Percentiles rank a stretch among this genome's conserved stretches.
These are phyloP conservation scores for Haemorhous mexicanus DNA, from an alignment of 2,113 vertebrate species.

Conservation along the genomic window DNA sequence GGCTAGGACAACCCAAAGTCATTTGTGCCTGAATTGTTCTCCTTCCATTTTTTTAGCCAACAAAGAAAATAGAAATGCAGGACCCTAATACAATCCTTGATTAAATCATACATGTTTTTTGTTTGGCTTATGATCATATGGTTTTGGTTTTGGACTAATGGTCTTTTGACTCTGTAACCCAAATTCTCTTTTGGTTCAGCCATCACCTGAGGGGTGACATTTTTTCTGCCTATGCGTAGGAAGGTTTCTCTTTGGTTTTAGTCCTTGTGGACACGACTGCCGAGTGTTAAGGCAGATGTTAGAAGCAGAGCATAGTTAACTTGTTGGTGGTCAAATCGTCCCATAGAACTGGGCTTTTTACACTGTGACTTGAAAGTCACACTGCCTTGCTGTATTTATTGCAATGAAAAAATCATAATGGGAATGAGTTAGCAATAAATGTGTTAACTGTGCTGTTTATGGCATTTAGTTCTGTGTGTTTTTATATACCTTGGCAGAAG, in stretches of 20 bases:
- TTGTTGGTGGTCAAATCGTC: neutral
- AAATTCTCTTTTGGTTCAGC: neutral
- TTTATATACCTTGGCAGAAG: neutral
- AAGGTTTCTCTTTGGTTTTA: neutral
- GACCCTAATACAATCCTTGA: neutral
- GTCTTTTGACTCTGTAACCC: neutral
- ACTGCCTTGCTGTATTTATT: neutral
- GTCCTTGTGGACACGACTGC: neutral
- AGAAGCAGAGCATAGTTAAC: neutral
- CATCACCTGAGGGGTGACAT: neutral
- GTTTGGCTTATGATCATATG: neutral
- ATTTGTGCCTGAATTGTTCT: neutral
- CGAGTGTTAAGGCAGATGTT: neutral
- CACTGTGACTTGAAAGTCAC: neutral
- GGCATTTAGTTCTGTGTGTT: neutral
- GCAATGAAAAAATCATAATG: neutral
- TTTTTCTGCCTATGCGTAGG: neutral
- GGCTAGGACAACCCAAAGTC: neutral
- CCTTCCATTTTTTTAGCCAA: neutral
- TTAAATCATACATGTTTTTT: neutral
- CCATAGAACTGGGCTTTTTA: neutral
- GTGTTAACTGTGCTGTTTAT: neutral
- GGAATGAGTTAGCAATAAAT: neutral
- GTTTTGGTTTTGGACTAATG: rapidly evolving
- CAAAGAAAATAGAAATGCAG: neutral